Base-by-base conservation (phyloP, 2,888 invertebrate genomes). In the Scaptodrosophila latifasciaeformis region DNA sequence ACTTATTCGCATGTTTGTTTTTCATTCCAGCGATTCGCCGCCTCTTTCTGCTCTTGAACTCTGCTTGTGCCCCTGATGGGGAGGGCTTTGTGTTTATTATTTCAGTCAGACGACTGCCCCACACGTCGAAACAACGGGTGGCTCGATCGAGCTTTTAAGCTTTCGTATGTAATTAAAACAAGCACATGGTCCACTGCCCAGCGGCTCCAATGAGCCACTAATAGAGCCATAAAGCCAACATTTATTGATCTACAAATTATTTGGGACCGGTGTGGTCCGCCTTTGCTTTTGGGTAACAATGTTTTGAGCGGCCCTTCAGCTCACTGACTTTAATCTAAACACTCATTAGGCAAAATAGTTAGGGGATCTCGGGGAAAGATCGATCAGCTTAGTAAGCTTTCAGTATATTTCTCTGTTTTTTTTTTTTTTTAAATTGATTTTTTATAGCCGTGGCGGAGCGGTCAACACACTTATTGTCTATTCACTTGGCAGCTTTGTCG, bases 181-280 rank as follows among this genome's bases (percentile, higher is more conserved):
- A 48, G 58, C 54, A 54, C 52, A 40, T 60, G 62, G 34, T 42
- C 47, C 62, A 46, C 49, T 40, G 51, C 21, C 43, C 40, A 43
- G 17, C 59, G 58, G 52, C 54, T 51, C 58, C 58, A 75, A 72
- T 64, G 71, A 63, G 70, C 80, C 62, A 79, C 82, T 81, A 84
- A 83, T 83, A 82, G 74, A 83, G 83, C 79, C 82, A 83, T 83
- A 84, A 83, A 82, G 67, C 64, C 67, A 78, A 66, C 74, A 70
- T 81, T 83, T 83, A 83, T 80, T 81, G 84, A 80, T 76, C 80
- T 70, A 84, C 83, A 84, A 83, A 83, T 83, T 82, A 83, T 75
- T 74, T 66, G 57, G 68, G 34, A 69, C 70, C 56, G 69, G 65
- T 58, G 60, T 34, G 47, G 46, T 30, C 30, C 2, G 30, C 5